Evolutionary conservation across 2,113 vertebrate genomes (phyloP), one percentile per base, ranked within the genome.

Genomic region (Panthera tigris): DNA sequence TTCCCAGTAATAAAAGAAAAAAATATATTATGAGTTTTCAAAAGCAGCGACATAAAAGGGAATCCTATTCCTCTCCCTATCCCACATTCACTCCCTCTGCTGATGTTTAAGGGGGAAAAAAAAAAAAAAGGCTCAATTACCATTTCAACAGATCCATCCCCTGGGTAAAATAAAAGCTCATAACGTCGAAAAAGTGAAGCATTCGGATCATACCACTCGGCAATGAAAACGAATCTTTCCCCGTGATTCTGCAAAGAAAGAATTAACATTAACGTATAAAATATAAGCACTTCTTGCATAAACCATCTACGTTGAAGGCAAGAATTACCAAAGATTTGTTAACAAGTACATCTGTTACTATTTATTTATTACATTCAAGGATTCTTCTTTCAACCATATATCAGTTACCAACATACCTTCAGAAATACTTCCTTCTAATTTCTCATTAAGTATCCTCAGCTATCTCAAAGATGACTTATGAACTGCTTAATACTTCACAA

Each of bases 101-200:
- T 76, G 69, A 86, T 71, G 48, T 85, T 87, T 48, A 87, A 90
- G 69, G 74, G 7, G 73, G 45, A 0, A 45, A 9, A 11, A 39
- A 45, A 9, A 11, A 39, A 95, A 50, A 90, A 0, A 90, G 11
- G 2, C 36, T 88, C 93, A 39, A 21, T 98, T 98, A 99, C 99
- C 99, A 99, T 99, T 98, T 99, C 99, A 94, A 99, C 99, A 3
- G 99, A 99, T 94, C 99, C 98, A 98, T 99, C 99, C 93, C 98
- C 99, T 19, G 99, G 99, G 95, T 99, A 99, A 99, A 98, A 99
- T 50, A 99, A 98, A 69, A 99, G 99, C 48, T 99, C 99, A 69
- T 99, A 99, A 73, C 99, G 99, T 23, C 99, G 99, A 52, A 99
- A 98, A 80, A 99, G 99, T 11, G 99, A 98, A 68, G 99, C 99